phyloP scores from a whole-genome alignment of 2,113 vertebrate genomes.

The Paratilapia polleni region DNA sequence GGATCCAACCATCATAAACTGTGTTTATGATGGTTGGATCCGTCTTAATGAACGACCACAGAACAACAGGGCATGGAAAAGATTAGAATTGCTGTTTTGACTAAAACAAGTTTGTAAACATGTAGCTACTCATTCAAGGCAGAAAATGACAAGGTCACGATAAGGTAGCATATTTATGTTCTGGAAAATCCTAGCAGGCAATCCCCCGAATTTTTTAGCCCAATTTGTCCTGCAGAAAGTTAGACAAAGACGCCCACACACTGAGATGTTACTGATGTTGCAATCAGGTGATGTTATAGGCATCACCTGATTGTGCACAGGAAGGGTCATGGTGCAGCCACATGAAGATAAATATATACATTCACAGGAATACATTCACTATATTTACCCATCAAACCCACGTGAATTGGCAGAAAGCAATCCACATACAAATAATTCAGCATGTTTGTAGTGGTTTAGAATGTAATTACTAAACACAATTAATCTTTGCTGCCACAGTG shows the following conservation, averaged over 20 bases:
- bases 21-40: constrained; percentile 38
- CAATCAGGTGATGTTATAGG: too few species aligned
- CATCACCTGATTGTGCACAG: background rate
- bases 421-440: background rate
- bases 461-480: background rate
- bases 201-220: background rate
- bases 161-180: constrained; percentile 4
- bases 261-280: background rate
- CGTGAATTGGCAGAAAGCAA: background rate
- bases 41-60: constrained; percentile 46
- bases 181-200: background rate
- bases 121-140: constrained; percentile 1
- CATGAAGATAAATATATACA: background rate
- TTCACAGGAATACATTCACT: too few species aligned
- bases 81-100: constrained; percentile 21
- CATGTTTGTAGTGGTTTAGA: background rate
- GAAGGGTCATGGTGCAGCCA: background rate
- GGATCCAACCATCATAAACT: constrained; percentile 4
- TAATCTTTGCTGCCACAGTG: background rate
- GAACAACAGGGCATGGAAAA: constrained; percentile 6
- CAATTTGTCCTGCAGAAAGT: background rate
- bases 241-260: constrained; percentile 9
- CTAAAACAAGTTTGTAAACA: background rate
- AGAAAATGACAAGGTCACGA: constrained; percentile 21
- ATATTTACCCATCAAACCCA: background rate